phyloP scores from a whole-genome alignment of 2,113 vertebrate species.

The Tragelaphus scriptus region DNA sequence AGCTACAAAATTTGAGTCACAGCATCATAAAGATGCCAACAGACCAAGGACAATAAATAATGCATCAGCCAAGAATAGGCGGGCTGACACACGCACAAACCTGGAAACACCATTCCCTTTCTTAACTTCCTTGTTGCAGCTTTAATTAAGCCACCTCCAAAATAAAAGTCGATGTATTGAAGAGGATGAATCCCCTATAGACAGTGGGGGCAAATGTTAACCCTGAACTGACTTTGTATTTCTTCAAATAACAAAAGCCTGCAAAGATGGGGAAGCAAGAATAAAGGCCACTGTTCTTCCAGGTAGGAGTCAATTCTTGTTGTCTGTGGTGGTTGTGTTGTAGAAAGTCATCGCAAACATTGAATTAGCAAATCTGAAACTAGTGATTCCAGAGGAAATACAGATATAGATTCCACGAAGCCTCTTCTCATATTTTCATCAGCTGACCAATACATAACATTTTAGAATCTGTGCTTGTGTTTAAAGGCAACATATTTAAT shows the following conservation, averaged over 20 bases:
- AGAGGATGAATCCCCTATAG: neutral
- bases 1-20: neutral
- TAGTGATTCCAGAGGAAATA: neutral
- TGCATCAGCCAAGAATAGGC: neutral
- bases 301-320: neutral
- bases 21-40: neutral
- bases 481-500: neutral
- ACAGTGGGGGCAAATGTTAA: neutral
- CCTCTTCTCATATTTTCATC: neutral
- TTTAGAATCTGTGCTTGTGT: neutral
- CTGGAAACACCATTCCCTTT: neutral
- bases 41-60: neutral
- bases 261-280: neutral
- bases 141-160: neutral
- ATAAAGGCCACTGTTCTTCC: neutral
- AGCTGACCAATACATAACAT: fast-evolving
- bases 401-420: too few species aligned
- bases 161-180: neutral
- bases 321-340: neutral
- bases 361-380: neutral
- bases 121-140: fast-evolving
- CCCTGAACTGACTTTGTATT: neutral
- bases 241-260: neutral
- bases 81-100: neutral
- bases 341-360: fast-evolving